These are phyloP conservation scores for Gymnoscelis rufifasciata DNA, from an alignment of 2,888 invertebrate genomes.

Conservation along the genomic window DNA sequence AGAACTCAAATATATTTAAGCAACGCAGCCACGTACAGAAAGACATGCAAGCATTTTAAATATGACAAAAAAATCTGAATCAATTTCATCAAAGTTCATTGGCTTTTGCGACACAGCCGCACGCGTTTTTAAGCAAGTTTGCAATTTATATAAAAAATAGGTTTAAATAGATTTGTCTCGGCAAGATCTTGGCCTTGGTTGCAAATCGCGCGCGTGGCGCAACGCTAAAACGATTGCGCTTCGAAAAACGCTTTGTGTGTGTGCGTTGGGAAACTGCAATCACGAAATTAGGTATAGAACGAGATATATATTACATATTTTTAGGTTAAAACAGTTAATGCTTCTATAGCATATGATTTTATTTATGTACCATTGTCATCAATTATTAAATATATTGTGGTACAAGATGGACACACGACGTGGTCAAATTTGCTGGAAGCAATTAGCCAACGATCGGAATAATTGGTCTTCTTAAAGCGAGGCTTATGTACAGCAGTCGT, in stretches of 20 bases:
- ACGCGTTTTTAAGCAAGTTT: constrained; percentile 28
- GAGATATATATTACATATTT: too few species aligned
- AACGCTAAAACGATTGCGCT: constrained; percentile 28
- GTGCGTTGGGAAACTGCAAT: constrained; percentile 9
- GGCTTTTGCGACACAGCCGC: constrained; percentile 12
- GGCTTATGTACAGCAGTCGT: too few species aligned
- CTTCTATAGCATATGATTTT: too few species aligned
- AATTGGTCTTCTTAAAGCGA: too few species aligned
- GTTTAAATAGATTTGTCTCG: constrained; percentile 63
- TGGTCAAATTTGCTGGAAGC: too few species aligned
- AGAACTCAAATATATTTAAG: too few species aligned
- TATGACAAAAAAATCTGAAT: constrained; percentile 4
- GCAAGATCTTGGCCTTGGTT: constrained; percentile 60
- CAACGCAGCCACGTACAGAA: constrained; percentile 32
- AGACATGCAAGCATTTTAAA: neutral
- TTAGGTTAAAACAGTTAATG: too few species aligned
- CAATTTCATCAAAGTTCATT: constrained; percentile 23
- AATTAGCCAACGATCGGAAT: too few species aligned
- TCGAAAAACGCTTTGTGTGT: constrained; percentile 21
- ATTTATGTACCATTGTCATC: too few species aligned
- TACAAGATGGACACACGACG: too few species aligned
- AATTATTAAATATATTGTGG: too few species aligned
- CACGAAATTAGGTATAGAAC: too few species aligned
- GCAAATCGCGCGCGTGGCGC: constrained; percentile 40
- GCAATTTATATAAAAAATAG: constrained; percentile 21